Base-by-base conservation (phyloP, 2,888 invertebrate genomes). In the Eupithecia tripunctaria region DNA sequence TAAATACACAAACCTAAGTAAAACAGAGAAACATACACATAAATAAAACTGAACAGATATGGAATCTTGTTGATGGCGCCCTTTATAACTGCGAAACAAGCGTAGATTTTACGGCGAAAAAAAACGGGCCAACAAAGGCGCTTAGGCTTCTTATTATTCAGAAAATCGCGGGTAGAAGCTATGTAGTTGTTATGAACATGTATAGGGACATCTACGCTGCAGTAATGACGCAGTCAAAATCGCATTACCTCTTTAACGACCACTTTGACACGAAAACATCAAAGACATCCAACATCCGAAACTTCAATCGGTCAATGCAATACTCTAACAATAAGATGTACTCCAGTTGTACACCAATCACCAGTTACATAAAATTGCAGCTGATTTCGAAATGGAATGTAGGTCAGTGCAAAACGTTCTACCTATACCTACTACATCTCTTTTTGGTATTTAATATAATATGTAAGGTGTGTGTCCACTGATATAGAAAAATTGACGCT, bases 321-420 rank as follows among this genome's bases (percentile, higher is more conserved):
- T 21, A 25, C 36, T 38, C 32, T 60, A 63, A 64, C 64, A 64
- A 64, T 43, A 43, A 27, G 47, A 32, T 65, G 70, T 74, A 68
- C 69, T 71, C 68, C 36, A 67, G 56, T 68, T 74, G 43, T 69
- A 66, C 68, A 64, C 76, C 79, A 75, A 79, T 77, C 75, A 73
- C 62, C 56, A 71, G 65, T 74, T 76, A 76, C 75, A 72, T 71
- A 70, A 67, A 73, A 76, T 76, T 74, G 75, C 72, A 76, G 68
- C 77, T 75, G 79, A 84, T 81, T 83, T 79, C 80, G 76, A 62
- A 68, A 80, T 83, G 82, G 72, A 80, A 86, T 81, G 76, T 82
- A 70, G 85, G 85, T 82, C 83, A 81, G 71, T 67, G 43, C 38
- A 71, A 78, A 73, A 76, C 73, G 76, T 7, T 56, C 56, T 51